Conservation (phyloP, 2,797 vertebrate species). For the Enteromius thamalakanensis region DNA sequence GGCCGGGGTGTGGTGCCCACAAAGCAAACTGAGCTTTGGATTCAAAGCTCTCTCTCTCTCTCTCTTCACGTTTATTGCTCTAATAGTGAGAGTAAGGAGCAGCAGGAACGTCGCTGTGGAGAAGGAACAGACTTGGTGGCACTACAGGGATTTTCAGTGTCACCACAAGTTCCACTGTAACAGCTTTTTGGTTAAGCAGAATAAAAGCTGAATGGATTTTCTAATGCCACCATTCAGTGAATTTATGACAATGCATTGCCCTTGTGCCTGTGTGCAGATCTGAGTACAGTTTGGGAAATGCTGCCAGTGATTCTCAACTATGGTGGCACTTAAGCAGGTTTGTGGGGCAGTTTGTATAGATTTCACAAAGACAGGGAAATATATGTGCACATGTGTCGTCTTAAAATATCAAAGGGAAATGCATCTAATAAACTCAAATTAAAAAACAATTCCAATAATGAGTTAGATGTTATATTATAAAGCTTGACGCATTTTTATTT, state of each 20-base stretch:
- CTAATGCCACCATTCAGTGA: slow-evolving; percentile 42
- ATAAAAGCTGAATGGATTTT: slow-evolving; percentile 56
- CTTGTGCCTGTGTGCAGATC: slow-evolving; percentile 24
- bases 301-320: slow-evolving; percentile 1
- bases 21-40: slow-evolving; percentile 30
- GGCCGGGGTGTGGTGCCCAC: slow-evolving; percentile 60
- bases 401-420: not conserved
- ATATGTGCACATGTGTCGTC: not conserved
- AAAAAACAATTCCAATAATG: not conserved
- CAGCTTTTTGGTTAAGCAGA: slow-evolving; percentile 49
- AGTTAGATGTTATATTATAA: not conserved
- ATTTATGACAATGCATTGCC: slow-evolving; percentile 39
- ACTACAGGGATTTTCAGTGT: slow-evolving; percentile 63
- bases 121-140: slow-evolving; percentile 63
- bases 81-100: slow-evolving; percentile 41
- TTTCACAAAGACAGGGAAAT: not conserved
- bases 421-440: not conserved
- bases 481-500: not conserved
- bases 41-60: slow-evolving; percentile 7
- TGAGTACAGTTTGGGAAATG: slow-evolving; percentile 6
- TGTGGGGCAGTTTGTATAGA: not conserved
- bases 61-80: slow-evolving; percentile 42
- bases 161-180: slow-evolving; percentile 60
- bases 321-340: slow-evolving; percentile 9
- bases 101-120: slow-evolving; percentile 45